Conservation (phyloP, 2,888 invertebrate species). For the Calliphora vomitoria region DNA sequence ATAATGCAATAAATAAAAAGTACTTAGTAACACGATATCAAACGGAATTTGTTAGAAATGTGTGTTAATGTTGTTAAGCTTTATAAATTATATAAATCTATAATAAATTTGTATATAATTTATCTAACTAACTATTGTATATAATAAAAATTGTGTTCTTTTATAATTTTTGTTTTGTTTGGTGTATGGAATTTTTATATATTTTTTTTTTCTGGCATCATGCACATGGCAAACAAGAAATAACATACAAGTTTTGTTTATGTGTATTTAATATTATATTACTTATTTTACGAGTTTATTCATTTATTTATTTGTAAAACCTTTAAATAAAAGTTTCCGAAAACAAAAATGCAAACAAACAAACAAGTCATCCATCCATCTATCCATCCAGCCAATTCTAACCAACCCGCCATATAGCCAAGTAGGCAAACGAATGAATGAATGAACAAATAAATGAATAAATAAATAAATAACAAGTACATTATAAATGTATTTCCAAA, state of each 20-base stretch:
- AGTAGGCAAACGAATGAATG: conserved; percentile 3
- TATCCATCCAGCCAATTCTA: background rate
- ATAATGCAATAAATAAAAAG: no score
- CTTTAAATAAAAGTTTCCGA: conserved; percentile 28
- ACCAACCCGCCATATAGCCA: background rate
- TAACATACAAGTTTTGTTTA: background rate
- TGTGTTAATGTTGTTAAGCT: background rate
- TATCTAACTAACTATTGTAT: background rate
- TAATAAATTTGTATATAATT: background rate
- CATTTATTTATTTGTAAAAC: conserved; percentile 32
- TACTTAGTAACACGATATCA: background rate
- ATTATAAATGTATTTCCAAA: conserved; percentile 63
- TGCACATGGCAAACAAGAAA: background rate
- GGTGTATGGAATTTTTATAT: conserved; percentile 22
- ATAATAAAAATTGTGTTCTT: background rate
- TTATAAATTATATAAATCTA: conserved; percentile 7
- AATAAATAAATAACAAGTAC: conserved; percentile 51
- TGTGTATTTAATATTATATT: conserved; percentile 23
- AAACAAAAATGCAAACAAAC: conserved; percentile 14
- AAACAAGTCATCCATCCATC: background rate
- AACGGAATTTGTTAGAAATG: background rate
- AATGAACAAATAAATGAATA: background rate
- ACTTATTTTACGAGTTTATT: conserved; percentile 22
- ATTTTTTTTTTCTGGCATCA: conserved; percentile 28
- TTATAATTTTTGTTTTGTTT: conserved; percentile 1